Conservation (phyloP, 1,140 invertebrate genomes). For the Pseudomyrmex concolor region DNA sequence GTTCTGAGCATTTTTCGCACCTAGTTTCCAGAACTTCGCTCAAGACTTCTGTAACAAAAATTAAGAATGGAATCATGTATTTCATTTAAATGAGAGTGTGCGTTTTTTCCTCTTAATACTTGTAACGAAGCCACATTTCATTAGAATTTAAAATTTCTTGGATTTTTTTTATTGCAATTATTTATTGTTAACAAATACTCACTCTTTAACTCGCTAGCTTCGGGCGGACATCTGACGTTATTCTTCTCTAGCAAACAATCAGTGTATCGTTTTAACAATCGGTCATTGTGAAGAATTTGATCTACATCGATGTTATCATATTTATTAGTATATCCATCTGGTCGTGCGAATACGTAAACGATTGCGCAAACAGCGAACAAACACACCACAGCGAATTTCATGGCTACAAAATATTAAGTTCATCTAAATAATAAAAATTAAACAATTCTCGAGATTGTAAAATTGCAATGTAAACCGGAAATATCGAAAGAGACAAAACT, state of each 20-base stretch:
- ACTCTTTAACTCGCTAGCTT: constrained; percentile 90
- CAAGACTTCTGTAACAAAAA: constrained; percentile 82
- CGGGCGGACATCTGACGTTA: constrained; percentile 89
- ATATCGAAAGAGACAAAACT: no score
- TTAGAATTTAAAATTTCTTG: no score
- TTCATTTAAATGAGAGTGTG: no score
- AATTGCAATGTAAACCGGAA: no score
- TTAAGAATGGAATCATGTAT: neutral
- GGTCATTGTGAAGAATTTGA: constrained; percentile 88
- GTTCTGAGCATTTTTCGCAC: constrained; percentile 87
- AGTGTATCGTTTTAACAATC: constrained; percentile 88
- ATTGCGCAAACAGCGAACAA: constrained; percentile 79
- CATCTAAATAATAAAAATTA: constrained; percentile 37
- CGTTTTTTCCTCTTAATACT: no score
- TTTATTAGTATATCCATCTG: constrained; percentile 87
- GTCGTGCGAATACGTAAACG: constrained; percentile 79
- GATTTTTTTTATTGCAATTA: neutral
- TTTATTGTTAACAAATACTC: constrained; percentile 74
- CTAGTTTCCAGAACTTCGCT: constrained; percentile 87
- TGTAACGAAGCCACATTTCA: no score
- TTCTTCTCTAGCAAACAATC: constrained; percentile 89
- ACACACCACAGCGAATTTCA: constrained; percentile 81
- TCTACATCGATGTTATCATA: constrained; percentile 90
- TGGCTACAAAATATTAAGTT: constrained; percentile 60
- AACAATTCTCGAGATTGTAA: neutral